These are phyloP conservation scores for Acleris emargana DNA, from an alignment of 2,888 invertebrate genomes.

Conservation along the genomic window DNA sequence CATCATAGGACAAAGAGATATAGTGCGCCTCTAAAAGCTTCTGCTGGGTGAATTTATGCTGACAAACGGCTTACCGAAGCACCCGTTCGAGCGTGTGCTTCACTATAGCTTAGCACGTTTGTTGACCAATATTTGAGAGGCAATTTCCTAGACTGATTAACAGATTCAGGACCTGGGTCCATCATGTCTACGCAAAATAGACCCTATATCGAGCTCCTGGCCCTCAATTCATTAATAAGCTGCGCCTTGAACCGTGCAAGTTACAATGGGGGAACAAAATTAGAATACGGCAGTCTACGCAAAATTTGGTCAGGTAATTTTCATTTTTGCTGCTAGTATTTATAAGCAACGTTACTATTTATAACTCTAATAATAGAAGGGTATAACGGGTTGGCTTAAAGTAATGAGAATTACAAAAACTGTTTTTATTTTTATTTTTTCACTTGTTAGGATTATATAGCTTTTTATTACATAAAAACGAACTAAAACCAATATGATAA, in stretches of 20 bases:
- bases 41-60: constrained; percentile 25
- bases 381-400: no score
- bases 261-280: constrained; percentile 12
- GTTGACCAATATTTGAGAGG: constrained; percentile 25
- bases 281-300: constrained; percentile 3
- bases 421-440: no score
- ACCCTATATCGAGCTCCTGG: no score
- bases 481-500: no score
- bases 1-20: constrained; percentile 5
- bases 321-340: neutral
- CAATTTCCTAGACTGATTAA: constrained; percentile 20
- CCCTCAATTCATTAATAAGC: no score
- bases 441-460: no score
- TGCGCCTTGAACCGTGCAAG: constrained; percentile 25
- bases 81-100: constrained; percentile 20
- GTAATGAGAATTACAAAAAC: no score
- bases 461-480: no score
- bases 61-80: constrained; percentile 21
- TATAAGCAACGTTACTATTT: no score
- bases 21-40: constrained; percentile 13
- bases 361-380: no score
- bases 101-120: constrained; percentile 18
- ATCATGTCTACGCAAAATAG: no score
- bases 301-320: neutral
- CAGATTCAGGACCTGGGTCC: neutral